A percentile compares a stretch with the other conserved stretches of the same genome.
These are phyloP conservation scores for Empidonax alnorum DNA, from an alignment of 2,113 vertebrate genomes.

Conservation along the genomic window DNA sequence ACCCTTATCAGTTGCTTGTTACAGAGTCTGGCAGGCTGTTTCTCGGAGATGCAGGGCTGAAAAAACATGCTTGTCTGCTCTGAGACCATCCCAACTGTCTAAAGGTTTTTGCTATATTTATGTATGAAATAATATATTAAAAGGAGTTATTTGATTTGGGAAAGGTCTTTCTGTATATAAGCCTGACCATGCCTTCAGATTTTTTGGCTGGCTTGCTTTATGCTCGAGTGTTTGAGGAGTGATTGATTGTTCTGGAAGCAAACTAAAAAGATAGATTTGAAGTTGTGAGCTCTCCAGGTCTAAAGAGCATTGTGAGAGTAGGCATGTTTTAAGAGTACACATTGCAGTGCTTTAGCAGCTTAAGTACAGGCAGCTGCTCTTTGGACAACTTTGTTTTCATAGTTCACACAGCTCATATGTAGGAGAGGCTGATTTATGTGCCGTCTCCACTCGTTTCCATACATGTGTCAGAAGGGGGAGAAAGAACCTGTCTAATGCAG, in stretches of 20 bases:
- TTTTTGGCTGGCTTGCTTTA: slow-evolving; percentile 33
- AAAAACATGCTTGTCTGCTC: neutral
- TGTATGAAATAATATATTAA: neutral
- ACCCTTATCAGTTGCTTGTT: neutral
- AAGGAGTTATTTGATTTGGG: slow-evolving; percentile 15
- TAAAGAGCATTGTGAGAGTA: neutral
- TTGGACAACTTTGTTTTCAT: slow-evolving; percentile 52
- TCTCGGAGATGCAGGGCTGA: neutral
- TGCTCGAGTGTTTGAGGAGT: slow-evolving; percentile 35
- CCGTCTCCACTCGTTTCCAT: slow-evolving; percentile 5
- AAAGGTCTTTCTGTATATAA: neutral
- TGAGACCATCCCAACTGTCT: neutral
- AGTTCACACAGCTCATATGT: slow-evolving; percentile 42
- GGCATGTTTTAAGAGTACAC: slow-evolving; percentile 29
- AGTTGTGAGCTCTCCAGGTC: slow-evolving; percentile 32
- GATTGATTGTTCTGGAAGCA: slow-evolving; percentile 56
- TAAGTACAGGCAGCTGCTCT: slow-evolving; percentile 63
- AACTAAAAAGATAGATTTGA: slow-evolving; percentile 45
- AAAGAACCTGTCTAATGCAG: slow-evolving; percentile 57
- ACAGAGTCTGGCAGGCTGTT: neutral
- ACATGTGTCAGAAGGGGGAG: slow-evolving; percentile 44
- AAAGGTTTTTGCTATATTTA: slow-evolving; percentile 1
- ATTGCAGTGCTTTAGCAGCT: slow-evolving; percentile 41
- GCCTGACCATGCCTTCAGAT: neutral
- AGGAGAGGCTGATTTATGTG: slow-evolving; percentile 52